Evolutionary conservation across 2,113 vertebrate genomes (phyloP).

Genomic region (Leiothrix lutea): DNA sequence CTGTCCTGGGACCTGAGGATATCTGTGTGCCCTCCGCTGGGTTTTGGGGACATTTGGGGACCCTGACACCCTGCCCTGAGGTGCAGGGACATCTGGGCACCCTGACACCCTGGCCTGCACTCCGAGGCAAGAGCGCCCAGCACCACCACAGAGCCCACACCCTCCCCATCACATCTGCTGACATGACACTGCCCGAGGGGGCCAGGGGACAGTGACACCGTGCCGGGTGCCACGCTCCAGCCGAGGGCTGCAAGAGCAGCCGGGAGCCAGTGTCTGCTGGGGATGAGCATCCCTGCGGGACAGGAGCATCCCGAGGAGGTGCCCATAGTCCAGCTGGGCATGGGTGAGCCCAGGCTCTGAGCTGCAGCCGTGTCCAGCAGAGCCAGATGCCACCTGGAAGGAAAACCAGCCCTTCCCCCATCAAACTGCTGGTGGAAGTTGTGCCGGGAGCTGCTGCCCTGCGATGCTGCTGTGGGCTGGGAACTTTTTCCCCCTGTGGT

Average conservation of each 20-base stretch:
- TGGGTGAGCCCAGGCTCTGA: neutral
- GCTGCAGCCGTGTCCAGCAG: accelerated
- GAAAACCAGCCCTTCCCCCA: neutral
- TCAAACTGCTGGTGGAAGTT: accelerated
- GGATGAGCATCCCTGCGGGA: neutral
- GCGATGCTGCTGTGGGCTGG: neutral
- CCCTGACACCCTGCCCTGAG: neutral
- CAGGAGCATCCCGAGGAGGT: neutral
- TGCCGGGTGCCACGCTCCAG: accelerated
- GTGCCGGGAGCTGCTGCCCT: neutral
- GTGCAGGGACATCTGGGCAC: neutral
- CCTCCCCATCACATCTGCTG: accelerated
- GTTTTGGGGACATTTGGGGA: neutral
- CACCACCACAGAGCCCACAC: neutral
- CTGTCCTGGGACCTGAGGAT: neutral
- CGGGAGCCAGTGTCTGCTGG: accelerated
- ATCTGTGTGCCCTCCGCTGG: too few relatives aligned
- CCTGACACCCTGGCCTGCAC: neutral
- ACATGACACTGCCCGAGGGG: accelerated
- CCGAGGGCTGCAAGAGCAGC: neutral
- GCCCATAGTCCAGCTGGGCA: neutral
- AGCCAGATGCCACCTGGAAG: neutral
- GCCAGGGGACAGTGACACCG: accelerated
- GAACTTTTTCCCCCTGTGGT: neutral
- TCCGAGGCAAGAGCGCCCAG: neutral